phyloP scores from a whole-genome alignment of 2,797 vertebrate species.

The Masticophis lateralis region DNA sequence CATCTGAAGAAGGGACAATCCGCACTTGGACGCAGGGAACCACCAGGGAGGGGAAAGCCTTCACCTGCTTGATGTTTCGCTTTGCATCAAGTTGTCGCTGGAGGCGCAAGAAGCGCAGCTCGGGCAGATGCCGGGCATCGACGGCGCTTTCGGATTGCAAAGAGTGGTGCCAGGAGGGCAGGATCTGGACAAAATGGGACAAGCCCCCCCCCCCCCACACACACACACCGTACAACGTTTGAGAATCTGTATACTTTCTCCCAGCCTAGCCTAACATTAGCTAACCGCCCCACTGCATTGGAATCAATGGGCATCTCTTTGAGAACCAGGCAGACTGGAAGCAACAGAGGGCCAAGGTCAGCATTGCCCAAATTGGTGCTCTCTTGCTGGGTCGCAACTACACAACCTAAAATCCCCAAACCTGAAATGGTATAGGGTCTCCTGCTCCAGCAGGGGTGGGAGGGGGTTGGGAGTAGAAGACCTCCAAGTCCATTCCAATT shows the following conservation, averaged over 20 bases:
- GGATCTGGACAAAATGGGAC: background rate
- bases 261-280: background rate
- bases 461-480: background rate
- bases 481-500: background rate
- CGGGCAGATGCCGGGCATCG: background rate
- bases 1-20: background rate
- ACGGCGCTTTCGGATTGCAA: background rate
- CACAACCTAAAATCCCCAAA: background rate
- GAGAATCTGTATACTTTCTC: background rate
- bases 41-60: background rate
- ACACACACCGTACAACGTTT: background rate
- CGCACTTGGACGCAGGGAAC: background rate
- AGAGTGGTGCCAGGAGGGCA: background rate
- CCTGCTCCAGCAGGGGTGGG: too few species aligned
- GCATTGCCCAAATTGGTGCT: background rate
- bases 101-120: background rate
- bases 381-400: background rate
- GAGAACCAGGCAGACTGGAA: background rate
- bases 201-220: background rate
- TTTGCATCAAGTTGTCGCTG: background rate
- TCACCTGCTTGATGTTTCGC: background rate
- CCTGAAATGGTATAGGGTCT: background rate
- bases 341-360: background rate
- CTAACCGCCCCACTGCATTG: background rate
- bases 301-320: background rate